Evolutionary conservation across 2,797 vertebrate genomes (phyloP).

Genomic region (Gymnopithys bicolor): DNA sequence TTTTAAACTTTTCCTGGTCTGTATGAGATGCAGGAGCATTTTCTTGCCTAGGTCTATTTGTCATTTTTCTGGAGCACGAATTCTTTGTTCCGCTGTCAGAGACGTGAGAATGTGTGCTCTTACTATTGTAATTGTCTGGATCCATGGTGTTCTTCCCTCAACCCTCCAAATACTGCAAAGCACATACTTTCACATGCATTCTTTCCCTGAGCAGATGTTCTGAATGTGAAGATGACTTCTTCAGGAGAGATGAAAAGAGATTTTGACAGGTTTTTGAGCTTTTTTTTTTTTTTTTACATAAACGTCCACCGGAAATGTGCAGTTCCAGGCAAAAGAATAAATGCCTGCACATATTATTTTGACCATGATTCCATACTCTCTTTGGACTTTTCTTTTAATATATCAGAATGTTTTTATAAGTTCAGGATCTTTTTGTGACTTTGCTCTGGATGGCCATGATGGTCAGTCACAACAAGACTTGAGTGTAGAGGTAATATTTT

Average conservation of each 20-base stretch:
- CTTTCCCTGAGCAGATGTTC: background rate
- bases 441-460: background rate
- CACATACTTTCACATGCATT: background rate
- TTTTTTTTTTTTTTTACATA: too few relatives aligned
- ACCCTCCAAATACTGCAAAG: background rate
- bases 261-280: background rate
- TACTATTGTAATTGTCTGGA: background rate
- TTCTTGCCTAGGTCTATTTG: background rate
- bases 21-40: background rate
- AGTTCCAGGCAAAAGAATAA: background rate
- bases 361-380: background rate
- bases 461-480: background rate
- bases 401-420: background rate
- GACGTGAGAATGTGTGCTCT: background rate
- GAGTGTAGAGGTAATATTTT: background rate
- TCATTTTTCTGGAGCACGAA: background rate
- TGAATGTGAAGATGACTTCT: background rate
- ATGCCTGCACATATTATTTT: background rate
- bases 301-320: background rate
- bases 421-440: background rate
- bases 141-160: background rate
- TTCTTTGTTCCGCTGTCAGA: background rate
- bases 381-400: background rate
- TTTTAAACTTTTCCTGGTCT: background rate
- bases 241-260: background rate